A percentile compares a stretch with the other conserved stretches of the same genome.
These are phyloP conservation scores for Podarcis lilfordi DNA, from an alignment of 2,797 vertebrate species.

Conservation along the genomic window DNA sequence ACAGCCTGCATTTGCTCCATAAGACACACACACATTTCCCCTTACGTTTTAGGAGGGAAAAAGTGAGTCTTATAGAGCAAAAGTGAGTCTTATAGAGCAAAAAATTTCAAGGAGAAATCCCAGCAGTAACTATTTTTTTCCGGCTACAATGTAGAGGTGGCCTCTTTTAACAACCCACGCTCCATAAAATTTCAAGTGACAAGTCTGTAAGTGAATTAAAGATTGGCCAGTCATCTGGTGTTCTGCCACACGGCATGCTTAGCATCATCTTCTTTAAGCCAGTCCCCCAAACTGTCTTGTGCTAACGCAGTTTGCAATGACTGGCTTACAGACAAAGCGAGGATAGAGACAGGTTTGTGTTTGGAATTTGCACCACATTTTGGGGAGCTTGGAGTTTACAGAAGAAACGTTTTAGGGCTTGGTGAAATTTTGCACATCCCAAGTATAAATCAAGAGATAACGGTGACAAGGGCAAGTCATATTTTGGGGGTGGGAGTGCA, in stretches of 20 bases:
- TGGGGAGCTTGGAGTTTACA: not conserved
- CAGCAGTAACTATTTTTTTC: not conserved
- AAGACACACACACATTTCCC: too few relatives aligned
- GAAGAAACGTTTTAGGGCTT: constrained; percentile 19
- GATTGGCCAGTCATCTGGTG: not conserved
- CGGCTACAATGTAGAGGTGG: too few relatives aligned
- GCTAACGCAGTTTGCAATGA: not conserved
- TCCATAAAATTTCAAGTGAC: not conserved
- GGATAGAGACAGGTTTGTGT: not conserved
- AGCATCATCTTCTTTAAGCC: not conserved
- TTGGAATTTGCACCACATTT: not conserved
- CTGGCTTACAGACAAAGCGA: not conserved
- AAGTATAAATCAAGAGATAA: constrained; percentile 42
- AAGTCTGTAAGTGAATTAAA: not conserved
- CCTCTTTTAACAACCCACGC: not conserved
- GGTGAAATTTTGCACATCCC: constrained; percentile 34
- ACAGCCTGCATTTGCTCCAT: too few relatives aligned
- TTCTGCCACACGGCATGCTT: not conserved
- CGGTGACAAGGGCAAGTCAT: constrained; percentile 51
- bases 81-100: too few relatives aligned
- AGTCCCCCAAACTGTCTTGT: not conserved
- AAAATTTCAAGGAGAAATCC: not conserved
- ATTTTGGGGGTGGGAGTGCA: constrained; percentile 25
- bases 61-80: too few relatives aligned
- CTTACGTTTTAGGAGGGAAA: too few relatives aligned